phyloP scores from a whole-genome alignment of 1,140 invertebrate genomes.

The Meloidogyne floridensis region DNA sequence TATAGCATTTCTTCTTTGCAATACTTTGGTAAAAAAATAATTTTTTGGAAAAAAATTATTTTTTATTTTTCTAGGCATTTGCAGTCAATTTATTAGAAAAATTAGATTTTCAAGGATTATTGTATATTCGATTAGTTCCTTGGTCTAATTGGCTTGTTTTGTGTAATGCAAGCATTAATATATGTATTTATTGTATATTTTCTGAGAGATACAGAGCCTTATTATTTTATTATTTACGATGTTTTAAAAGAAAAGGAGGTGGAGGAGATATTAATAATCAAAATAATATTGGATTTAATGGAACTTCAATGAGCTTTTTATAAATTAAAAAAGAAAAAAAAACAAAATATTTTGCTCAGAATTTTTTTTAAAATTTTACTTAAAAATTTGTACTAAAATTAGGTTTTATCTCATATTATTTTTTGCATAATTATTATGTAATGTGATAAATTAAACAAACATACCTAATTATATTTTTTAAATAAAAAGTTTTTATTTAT shows the following conservation, averaged over 20 bases:
- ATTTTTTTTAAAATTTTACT: too few relatives aligned
- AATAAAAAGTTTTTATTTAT: too few relatives aligned
- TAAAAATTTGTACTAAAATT: too few relatives aligned
- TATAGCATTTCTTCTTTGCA: slow-evolving; percentile 55
- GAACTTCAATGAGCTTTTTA: slow-evolving; percentile 31
- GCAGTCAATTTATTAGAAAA: slow-evolving; percentile 64
- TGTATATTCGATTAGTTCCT: slow-evolving; percentile 56
- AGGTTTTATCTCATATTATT: too few relatives aligned
- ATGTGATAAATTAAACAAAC: too few relatives aligned
- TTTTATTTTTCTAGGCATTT: slow-evolving; percentile 53
- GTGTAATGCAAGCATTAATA: slow-evolving; percentile 52
- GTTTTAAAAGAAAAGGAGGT: slow-evolving; percentile 28
- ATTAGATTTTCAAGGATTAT: slow-evolving; percentile 38
- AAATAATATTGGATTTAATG: slow-evolving; percentile 23
- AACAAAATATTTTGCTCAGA: too few relatives aligned
- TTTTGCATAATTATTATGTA: too few relatives aligned
- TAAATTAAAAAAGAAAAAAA: not conserved
- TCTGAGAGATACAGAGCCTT: slow-evolving; percentile 62
- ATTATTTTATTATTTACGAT: slow-evolving; percentile 57
- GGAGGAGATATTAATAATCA: slow-evolving; percentile 9
- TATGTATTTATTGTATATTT: slow-evolving; percentile 65
- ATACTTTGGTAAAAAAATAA: slow-evolving; percentile 53
- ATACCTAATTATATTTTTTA: too few relatives aligned
- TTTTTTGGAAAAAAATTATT: slow-evolving; percentile 13
- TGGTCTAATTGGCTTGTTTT: slow-evolving; percentile 62